These are phyloP conservation scores for Osmerus eperlanus DNA, from an alignment of 2,113 vertebrate genomes.

Conservation along the genomic window DNA sequence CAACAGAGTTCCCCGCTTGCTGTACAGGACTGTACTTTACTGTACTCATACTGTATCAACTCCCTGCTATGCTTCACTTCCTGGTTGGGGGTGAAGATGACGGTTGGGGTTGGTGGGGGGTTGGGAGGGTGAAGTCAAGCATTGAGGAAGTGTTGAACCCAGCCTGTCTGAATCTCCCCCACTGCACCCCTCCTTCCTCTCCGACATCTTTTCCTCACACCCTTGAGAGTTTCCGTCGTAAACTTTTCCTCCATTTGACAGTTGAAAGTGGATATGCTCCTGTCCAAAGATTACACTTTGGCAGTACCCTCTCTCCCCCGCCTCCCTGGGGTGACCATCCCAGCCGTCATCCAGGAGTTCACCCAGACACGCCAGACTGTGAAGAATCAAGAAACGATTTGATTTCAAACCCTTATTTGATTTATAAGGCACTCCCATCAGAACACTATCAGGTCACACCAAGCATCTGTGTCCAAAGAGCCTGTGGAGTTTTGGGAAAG, in stretches of 20 bases:
- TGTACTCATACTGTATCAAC: too few species aligned
- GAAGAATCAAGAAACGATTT: constrained; percentile 32
- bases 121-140: too few species aligned
- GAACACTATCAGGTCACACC: constrained; percentile 49
- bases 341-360: constrained; percentile 19
- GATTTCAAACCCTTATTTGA: constrained; percentile 54
- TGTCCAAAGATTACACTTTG: background rate
- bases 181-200: background rate
- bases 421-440: constrained; percentile 45
- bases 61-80: too few species aligned
- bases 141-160: too few species aligned
- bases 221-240: background rate
- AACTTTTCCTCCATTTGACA: background rate
- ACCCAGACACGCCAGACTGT: constrained; percentile 28
- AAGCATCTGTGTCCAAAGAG: constrained; percentile 41
- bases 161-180: background rate
- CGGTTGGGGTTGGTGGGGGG: too few species aligned
- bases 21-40: background rate
- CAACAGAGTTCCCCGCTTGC: background rate
- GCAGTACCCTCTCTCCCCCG: background rate
- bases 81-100: too few species aligned
- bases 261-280: constrained; percentile 6
- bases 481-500: constrained; percentile 40
- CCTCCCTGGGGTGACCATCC: constrained; percentile 2
- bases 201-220: constrained; percentile 5